These are phyloP conservation scores for Xanthorhoe spadicearia DNA, from an alignment of 2,888 invertebrate genomes.

Conservation along the genomic window DNA sequence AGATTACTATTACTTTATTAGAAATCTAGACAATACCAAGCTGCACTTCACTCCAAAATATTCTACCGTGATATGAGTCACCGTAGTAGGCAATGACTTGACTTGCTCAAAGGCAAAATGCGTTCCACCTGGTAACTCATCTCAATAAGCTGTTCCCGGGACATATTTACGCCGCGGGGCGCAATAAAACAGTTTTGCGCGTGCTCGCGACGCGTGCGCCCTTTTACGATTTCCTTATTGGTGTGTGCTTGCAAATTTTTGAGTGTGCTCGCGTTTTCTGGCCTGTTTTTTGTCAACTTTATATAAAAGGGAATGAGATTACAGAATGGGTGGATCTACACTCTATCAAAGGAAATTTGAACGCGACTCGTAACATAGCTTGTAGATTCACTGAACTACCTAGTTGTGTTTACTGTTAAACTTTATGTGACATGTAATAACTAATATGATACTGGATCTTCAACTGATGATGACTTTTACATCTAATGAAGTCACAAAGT, in stretches of 20 bases:
- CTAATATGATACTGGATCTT: too few species aligned
- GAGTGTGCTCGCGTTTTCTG: slow-evolving; percentile 31
- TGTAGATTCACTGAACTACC: too few species aligned
- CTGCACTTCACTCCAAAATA: neutral
- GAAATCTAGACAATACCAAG: neutral
- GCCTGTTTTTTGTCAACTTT: slow-evolving; percentile 3
- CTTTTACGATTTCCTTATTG: slow-evolving; percentile 44
- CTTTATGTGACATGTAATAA: too few species aligned
- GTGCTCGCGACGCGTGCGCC: slow-evolving; percentile 36
- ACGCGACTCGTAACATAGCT: too few species aligned
- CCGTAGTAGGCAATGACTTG: neutral
- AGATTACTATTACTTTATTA: too few species aligned
- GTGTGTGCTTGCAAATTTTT: slow-evolving; percentile 37
- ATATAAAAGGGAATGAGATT: neutral
- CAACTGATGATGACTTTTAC: too few species aligned
- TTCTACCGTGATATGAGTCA: neutral
- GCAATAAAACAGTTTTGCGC: slow-evolving; percentile 42
- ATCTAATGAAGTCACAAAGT: too few species aligned
- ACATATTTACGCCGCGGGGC: slow-evolving; percentile 39
- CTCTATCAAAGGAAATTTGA: neutral
- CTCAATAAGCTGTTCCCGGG: slow-evolving; percentile 20
- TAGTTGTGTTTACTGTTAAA: too few species aligned
- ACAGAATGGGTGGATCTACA: neutral
- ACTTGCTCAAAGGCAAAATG: slow-evolving; percentile 4
- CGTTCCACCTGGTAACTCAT: slow-evolving; percentile 5